phyloP scores from a whole-genome alignment of 2,797 vertebrate species.

The Melanotaenia trifasciata region DNA sequence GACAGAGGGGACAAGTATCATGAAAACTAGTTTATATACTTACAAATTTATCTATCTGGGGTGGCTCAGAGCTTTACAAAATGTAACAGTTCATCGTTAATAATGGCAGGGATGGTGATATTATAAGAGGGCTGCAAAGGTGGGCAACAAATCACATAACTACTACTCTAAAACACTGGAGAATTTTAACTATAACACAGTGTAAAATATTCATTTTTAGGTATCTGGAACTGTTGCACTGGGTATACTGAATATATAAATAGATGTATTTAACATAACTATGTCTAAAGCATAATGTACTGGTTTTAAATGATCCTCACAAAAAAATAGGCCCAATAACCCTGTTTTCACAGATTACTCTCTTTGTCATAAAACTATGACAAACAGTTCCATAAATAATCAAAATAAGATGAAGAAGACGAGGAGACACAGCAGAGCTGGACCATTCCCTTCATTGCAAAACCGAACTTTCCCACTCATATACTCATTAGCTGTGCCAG shows the following conservation, averaged over 20 bases:
- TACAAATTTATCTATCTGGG: constrained; percentile 12
- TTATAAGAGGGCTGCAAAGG: not conserved
- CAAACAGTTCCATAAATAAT: not conserved
- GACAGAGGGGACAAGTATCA: constrained; percentile 6
- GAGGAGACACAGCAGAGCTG: not conserved
- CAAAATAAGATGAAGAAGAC: not conserved
- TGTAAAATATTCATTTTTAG: not conserved
- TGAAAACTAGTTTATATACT: constrained; percentile 7
- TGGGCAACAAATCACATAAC: not conserved
- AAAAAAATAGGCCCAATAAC: not conserved
- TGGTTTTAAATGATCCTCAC: not conserved
- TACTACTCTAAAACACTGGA: not conserved
- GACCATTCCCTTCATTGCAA: not conserved
- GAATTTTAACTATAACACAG: not conserved
- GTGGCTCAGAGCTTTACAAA: not conserved
- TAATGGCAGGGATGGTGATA: not conserved
- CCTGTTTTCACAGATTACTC: not conserved
- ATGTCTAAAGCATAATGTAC: not conserved
- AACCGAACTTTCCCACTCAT: constrained; percentile 11
- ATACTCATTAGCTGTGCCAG: constrained; percentile 21
- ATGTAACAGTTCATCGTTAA: not conserved
- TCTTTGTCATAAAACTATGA: not conserved
- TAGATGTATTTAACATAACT: not conserved
- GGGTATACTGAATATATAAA: not conserved
- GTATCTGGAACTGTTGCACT: not conserved